Evolutionary conservation across 2,113 vertebrate genomes (phyloP).

Genomic region (Corythoichthys haematopterus): DNA sequence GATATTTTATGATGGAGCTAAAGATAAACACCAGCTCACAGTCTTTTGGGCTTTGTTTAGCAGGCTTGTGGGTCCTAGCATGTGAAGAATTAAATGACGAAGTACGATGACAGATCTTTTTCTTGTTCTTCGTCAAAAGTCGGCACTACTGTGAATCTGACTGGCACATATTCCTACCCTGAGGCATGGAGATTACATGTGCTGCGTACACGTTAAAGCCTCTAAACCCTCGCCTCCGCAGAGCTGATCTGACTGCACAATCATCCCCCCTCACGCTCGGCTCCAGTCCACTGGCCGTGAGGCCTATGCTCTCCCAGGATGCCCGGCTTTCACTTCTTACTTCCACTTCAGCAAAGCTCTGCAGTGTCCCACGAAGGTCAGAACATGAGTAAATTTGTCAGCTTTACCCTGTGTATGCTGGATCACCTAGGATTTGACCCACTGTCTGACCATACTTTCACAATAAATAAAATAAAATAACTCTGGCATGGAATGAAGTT

Average conservation of each 20-base stretch:
- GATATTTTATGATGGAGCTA: conserved; percentile 17
- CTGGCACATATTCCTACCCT: conserved; percentile 38
- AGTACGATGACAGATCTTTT: conserved; percentile 30
- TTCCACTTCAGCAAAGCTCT: conserved; percentile 51
- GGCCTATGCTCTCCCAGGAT: conserved; percentile 48
- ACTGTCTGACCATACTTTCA: conserved; percentile 24
- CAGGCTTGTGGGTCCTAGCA: conserved; percentile 10
- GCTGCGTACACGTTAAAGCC: conserved; percentile 52
- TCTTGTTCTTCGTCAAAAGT: conserved; percentile 19
- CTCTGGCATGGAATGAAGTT: background rate
- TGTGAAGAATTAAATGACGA: conserved; percentile 14
- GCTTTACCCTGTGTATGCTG: conserved; percentile 32
- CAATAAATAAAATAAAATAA: conserved; percentile 1
- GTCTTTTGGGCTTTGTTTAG: conserved; percentile 19
- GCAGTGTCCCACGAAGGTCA: conserved; percentile 37
- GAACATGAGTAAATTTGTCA: conserved; percentile 51
- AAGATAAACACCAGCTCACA: conserved; percentile 23
- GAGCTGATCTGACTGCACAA: conserved; percentile 59
- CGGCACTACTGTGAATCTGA: conserved; percentile 29
- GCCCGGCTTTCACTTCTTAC: conserved; percentile 33
- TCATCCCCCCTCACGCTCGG: conserved; percentile 38
- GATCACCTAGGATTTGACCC: conserved; percentile 46
- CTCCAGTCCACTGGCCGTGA: conserved; percentile 39
- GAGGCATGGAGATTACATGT: conserved; percentile 59
- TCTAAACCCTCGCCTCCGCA: conserved; percentile 59